Conservation (phyloP, 2,113 vertebrate genomes). For the Macaca mulatta region DNA sequence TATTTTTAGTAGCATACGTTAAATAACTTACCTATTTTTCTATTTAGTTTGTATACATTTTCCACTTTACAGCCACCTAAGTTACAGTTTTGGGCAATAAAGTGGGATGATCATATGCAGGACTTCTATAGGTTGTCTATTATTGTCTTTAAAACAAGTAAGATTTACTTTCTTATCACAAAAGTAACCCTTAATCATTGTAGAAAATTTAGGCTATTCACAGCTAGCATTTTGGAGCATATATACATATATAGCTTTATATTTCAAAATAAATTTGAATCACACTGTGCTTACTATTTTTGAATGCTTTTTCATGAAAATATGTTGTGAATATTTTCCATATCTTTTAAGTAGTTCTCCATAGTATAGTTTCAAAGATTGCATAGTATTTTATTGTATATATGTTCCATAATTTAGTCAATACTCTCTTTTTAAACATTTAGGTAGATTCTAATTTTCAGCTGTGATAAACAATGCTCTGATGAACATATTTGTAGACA, state of each 20-base stretch:
- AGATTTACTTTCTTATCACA: neutral
- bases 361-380: neutral
- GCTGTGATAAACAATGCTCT: neutral
- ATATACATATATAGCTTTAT: neutral
- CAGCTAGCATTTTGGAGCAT: neutral
- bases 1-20: neutral
- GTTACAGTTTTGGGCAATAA: neutral
- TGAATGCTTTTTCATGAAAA: neutral
- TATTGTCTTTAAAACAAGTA: constrained; percentile 11
- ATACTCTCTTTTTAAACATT: neutral
- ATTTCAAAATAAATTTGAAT: constrained; percentile 32
- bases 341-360: neutral
- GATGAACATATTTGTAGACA: neutral
- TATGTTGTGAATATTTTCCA: neutral
- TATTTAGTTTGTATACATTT: neutral
- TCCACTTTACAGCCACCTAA: neutral
- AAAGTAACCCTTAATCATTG: neutral
- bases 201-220: neutral
- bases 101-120: neutral
- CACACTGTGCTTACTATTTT: neutral
- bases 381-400: neutral
- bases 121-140: neutral
- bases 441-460: neutral
- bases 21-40: neutral
- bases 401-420: neutral